Evolutionary conservation across 2,113 vertebrate genomes (phyloP).

Genomic region (Brachyhypopomus gauderio): DNA sequence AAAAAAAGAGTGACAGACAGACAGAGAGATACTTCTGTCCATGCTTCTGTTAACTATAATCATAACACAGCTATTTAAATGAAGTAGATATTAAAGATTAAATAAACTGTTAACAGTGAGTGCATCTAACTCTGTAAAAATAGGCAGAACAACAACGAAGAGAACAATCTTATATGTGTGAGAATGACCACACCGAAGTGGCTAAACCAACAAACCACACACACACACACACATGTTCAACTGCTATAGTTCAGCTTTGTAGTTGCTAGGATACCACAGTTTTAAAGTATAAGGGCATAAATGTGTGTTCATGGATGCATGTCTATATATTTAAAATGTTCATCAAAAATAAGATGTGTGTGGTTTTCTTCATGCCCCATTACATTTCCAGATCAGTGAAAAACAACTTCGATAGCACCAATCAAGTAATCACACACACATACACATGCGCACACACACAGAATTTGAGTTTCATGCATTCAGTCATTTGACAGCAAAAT

Average conservation of each 20-base stretch:
- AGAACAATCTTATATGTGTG: too few relatives aligned
- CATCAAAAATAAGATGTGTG: background rate
- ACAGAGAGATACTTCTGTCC: background rate
- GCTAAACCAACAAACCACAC: constrained; percentile 14
- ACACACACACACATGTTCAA: constrained; percentile 56
- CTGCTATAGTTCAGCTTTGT: constrained; percentile 62
- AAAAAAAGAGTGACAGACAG: too few relatives aligned
- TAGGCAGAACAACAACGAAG: background rate
- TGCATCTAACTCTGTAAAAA: background rate
- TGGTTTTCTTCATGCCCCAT: constrained; percentile 14
- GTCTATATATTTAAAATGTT: constrained; percentile 13
- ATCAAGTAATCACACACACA: background rate
- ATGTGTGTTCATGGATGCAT: constrained; percentile 18
- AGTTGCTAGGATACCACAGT: constrained; percentile 76
- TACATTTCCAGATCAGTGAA: constrained; percentile 25
- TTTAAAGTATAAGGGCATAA: constrained; percentile 64
- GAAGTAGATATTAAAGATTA: background rate
- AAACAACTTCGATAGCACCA: constrained; percentile 19
- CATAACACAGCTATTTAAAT: background rate
- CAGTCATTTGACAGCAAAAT: constrained; percentile 9
- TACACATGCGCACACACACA: constrained; percentile 20
- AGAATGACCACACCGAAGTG: too few relatives aligned
- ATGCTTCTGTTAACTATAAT: background rate
- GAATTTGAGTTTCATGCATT: background rate
- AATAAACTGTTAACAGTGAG: background rate